Evolutionary conservation across 2,888 invertebrate species (phyloP).

Genomic region (Leptinotarsa juncta): DNA sequence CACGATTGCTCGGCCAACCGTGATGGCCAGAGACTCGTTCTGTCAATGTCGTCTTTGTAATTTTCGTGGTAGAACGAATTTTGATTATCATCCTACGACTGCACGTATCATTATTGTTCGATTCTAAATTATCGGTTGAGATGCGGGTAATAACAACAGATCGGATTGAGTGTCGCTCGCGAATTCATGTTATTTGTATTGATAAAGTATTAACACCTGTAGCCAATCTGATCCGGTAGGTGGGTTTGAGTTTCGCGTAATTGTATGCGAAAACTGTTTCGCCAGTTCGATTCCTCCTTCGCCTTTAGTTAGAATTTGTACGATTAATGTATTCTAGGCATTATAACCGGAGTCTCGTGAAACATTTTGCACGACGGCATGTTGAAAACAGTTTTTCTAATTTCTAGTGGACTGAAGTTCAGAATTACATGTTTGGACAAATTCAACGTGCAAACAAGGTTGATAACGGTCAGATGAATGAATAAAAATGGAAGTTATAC

Average conservation of each 20-base stretch:
- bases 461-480: no score
- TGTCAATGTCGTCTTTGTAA: slow-evolving; percentile 44
- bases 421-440: neutral
- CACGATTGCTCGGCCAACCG: slow-evolving; percentile 55
- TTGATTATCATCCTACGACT: slow-evolving; percentile 20
- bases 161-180: neutral
- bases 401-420: neutral
- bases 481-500: no score
- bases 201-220: slow-evolving; percentile 15
- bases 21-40: slow-evolving; percentile 51
- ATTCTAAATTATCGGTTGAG: neutral
- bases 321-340: neutral
- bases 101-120: slow-evolving; percentile 15
- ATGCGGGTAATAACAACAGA: slow-evolving; percentile 9
- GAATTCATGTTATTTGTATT: slow-evolving; percentile 16
- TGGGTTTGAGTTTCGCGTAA: slow-evolving; percentile 3
- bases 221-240: slow-evolving; percentile 9
- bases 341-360: neutral
- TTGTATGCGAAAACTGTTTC: neutral
- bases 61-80: slow-evolving; percentile 24
- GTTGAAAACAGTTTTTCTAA: neutral
- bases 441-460: neutral
- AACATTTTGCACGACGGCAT: neutral
- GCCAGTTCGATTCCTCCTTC: neutral
- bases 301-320: neutral